Evolutionary conservation across 2,113 vertebrate species (phyloP), one percentile per base, ranked within the genome.

Genomic region (Catharus minimus): DNA sequence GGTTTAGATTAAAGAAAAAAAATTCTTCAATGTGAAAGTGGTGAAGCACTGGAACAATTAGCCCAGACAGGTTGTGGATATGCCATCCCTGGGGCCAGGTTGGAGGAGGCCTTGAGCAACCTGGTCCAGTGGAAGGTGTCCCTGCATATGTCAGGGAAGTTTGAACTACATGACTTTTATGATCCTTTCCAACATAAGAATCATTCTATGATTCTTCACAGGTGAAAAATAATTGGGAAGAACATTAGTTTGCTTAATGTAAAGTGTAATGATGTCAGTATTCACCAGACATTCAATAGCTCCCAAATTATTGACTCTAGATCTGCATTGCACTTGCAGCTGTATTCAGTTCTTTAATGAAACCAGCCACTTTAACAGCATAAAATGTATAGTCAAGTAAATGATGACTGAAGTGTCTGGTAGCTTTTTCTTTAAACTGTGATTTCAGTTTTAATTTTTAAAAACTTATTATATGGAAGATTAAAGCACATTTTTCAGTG

Each of bases 371-470:
- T 62, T 72, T 49, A 92, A 65, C 18, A 33, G 69, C 57, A 95
- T 65, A 73, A 88, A 82, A 81, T 3, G 2, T 39, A 61, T 19
- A 78, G 46, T 55, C 32, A 60, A 57, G 46, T 80, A 84, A 88
- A 84, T 64, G 66, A 82, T 89, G 52, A 78, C 30, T 90, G 73
- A 89, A 96, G 88, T 38, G 67, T 55, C 53, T 87, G n/a, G 30
- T 87, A 81, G 44, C 21, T 81, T 88, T 91, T 76, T 82, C 86
- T 89, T 88, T 86, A 76, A 96, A 96, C 81, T 81, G 52, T 95
- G 88, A 92, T 95, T 96, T 92, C 39, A 96, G 47, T 92, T 94
- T 96, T 96, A 96, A 94, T 90, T 96, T 97, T 96, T 96, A 28
- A 96, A 94, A 75, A 93, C 56, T 65, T 89, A 74, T 96, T 95